These are phyloP conservation scores for Lepilemur ruficaudatus DNA, from an alignment of 2,797 vertebrate species.

Conservation along the genomic window DNA sequence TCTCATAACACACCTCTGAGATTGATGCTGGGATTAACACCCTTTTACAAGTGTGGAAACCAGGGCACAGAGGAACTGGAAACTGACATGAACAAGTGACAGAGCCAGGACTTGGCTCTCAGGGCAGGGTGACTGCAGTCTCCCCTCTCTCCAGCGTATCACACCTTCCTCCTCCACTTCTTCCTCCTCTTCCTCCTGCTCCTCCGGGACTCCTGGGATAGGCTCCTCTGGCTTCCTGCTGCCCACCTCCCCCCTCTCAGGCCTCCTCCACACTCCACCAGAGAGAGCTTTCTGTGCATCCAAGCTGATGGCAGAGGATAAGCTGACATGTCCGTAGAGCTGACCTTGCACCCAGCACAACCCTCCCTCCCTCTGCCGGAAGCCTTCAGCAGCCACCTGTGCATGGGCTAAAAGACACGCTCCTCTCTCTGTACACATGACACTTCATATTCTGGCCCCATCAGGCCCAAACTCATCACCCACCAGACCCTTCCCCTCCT, in stretches of 20 bases:
- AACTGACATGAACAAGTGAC: neutral
- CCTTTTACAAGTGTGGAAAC: neutral
- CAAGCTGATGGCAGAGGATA: neutral
- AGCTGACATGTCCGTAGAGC: neutral
- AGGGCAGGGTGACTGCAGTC: neutral
- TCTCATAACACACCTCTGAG: neutral
- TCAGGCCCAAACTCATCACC: neutral
- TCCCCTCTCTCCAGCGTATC: neutral
- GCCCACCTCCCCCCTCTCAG: neutral
- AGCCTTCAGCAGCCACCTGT: neutral
- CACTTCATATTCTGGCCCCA: neutral
- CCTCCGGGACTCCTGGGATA: neutral
- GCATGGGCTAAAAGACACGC: neutral
- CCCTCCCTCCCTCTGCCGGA: neutral
- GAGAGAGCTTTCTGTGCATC: neutral
- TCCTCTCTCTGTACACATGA: neutral
- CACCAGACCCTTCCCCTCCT: neutral
- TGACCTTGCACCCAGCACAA: neutral
- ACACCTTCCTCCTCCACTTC: too few species aligned
- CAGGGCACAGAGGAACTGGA: neutral
- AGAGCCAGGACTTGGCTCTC: neutral
- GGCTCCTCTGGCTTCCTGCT: neutral
- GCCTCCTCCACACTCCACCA: neutral
- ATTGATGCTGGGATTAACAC: neutral
- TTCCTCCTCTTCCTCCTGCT: neutral